Base-by-base conservation (phyloP, 2,797 vertebrate genomes). In the Sebastes nivosus region DNA sequence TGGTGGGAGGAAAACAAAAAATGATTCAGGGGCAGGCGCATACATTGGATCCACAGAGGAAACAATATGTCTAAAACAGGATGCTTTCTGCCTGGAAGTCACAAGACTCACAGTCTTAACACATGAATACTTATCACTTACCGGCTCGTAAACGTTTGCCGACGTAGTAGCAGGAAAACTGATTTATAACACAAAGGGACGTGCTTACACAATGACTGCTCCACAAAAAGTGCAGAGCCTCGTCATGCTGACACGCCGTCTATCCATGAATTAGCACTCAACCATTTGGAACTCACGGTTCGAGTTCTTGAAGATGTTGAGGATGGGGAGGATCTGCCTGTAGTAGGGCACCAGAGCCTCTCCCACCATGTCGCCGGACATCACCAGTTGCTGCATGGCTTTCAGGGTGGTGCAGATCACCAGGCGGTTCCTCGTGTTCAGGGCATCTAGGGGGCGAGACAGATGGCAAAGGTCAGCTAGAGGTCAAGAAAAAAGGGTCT, bases 281-380 rank as follows among this genome's bases (percentile, higher is more conserved):
- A 64, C 29, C 70, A 34, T 42, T 68, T 42, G n/a, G 22, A 42
- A 96, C 97, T 98, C 93, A 98, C 98, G 94, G 84, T 97, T 97
- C 95, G 96, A 95, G 88, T 97, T 96, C 96, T 98, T 99, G 93
- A 98, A 99, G 93, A 99, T 96, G 96, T 97, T 99, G 90, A 99
- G 90, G 85, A 98, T 93, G 50, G 97, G 97, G 13, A 99, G 97
- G 90, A 99, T 98, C 91, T 98, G 97, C 1, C 97, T 95, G 92
- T 97, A 99, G 93, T 99, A 99, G 3, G 97, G 98, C 81, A 99
- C 97, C 92, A 99, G 87, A 1, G 94, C 89, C 65, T 94, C 90
- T 6, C 95, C 95, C 70, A 95, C 92, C 88, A 94, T 95, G 36
- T 98, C 98, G 11, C 95, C 96, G 2, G 97, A 99, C 50, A 96